Base-by-base conservation (phyloP, 2,113 vertebrate genomes). In the Eptesicus fuscus region DNA sequence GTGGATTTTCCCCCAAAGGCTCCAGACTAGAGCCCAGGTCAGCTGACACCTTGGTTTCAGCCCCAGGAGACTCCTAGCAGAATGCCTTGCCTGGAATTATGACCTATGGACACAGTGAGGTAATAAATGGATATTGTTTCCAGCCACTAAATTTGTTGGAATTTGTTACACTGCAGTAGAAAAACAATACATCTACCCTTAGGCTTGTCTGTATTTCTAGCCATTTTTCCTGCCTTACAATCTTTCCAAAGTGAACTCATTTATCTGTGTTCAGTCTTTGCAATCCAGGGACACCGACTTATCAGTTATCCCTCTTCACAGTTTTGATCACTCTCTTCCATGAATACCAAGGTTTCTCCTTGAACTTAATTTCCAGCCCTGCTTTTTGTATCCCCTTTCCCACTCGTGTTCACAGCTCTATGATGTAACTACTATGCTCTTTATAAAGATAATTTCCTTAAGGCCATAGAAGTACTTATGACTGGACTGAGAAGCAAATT, bases 171-270 rank as follows among this genome's bases (percentile, higher is more conserved):
- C 17, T 88, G 35, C 49, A 82, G 9, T 85, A 89, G 67, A 44
- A 91, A 80, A 88, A 53, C 42, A 79, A 79, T 73, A 69, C 16
- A 51, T 84, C 44, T 32, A 12, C 23, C n/a, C 47, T 79, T 79
- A 93, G 67, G 79, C 56, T 78, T 88, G 51, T 59, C 42, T 89
- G 3, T 91, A 69, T 76, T 96, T 85, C 49, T 78, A 61, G 35
- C 20, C 51, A 18, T 53, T 77, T 90, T 95, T 88, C 44, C 5
- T 90, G 49, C 30, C 30, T 82, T 91, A 13, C 5, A 47, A 25
- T 53, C 22, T 84, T 74, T 91, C 10, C 59, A 37, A 65, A 69
- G 71, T 80, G 35, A 91, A 69, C 30, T 85, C 17, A 18, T 74
- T 89, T 53, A 44, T 83, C 77, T 88, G 16, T 71, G 37, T 79